Base-by-base conservation (phyloP, 2,888 invertebrate species). In the Cerceris rybyensis region DNA sequence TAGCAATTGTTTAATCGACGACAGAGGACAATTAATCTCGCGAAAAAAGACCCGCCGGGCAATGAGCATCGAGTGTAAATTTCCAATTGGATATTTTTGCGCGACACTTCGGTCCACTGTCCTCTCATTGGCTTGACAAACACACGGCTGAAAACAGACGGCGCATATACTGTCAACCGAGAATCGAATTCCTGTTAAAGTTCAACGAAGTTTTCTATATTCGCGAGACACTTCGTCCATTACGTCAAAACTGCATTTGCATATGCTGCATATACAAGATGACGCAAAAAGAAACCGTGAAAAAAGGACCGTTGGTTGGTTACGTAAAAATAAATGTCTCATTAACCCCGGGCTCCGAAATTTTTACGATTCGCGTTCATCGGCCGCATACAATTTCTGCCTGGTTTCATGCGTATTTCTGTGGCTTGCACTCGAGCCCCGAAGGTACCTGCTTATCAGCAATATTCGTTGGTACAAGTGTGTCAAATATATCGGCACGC, bases 121-220 rank as follows among this genome's bases (percentile, higher is more conserved):
- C 42, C 61, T 55, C 70, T 78, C 50, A 60, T 64, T 57, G 60
- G 69, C 71, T 76, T 74, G 75, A 72, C 75, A 76, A 76, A 72
- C 78, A 68, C 49, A 55, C 58, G 60, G 61, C 54, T 60, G 65
- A 72, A 72, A 70, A 71, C 17, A 58, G 55, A 41, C 75, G 67
- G 52, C 50, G 59, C 57, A 6, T 41, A 7, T 41, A 7, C 28
- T 46, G 57, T 17, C 52, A 42, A 42, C 28, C 42, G 52, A 42
- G 65, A 75, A 71, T 75, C 60, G 68, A 52, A 79, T 79, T 67
- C 58, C 50, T 69, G 68, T 79, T 75, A 72, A 69, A 69, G 75
- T 64, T 79, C 75, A 76, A 72, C 78, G 75, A 71, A 71, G 69
- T 60, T 78, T 71, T 75, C 72, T 71, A 72, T 11, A 76, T 79